Conservation (phyloP, 2,797 vertebrate genomes). For the Salmo trutta region DNA sequence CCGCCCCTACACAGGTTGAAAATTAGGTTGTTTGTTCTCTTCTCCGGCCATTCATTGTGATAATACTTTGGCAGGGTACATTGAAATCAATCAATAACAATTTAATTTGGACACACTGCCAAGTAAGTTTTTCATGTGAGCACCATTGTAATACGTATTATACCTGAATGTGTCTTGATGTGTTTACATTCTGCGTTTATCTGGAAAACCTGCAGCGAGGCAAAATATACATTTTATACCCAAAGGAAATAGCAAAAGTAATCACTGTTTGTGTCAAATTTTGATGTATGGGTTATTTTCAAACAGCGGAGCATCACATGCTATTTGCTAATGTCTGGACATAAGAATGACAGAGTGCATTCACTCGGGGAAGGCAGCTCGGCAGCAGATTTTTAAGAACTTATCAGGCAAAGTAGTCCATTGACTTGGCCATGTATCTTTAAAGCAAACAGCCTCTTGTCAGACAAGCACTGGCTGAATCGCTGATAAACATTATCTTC, state of each 20-base stretch:
- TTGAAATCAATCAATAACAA: constrained; percentile 55
- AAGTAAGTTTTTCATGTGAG: constrained; percentile 37
- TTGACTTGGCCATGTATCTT: constrained; percentile 27
- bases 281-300: not conserved
- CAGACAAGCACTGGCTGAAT: constrained; percentile 16
- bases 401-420: constrained; percentile 22
- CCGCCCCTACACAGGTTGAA: not conserved
- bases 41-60: constrained; percentile 20
- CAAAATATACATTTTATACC: constrained; percentile 1
- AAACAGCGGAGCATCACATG: not conserved
- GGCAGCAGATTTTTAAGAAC: constrained; percentile 15
- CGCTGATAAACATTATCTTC: constrained; percentile 40
- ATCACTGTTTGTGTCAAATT: not conserved
- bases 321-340: constrained; percentile 7
- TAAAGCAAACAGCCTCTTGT: constrained; percentile 29
- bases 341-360: constrained; percentile 15
- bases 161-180: constrained; percentile 36
- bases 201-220: constrained; percentile 8
- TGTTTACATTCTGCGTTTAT: constrained; percentile 15
- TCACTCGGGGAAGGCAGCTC: constrained; percentile 9
- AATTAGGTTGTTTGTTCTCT: constrained; percentile 6
- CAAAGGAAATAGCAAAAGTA: not conserved
- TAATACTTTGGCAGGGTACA: constrained; percentile 39
- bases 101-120: constrained; percentile 61
- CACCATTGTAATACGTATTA: constrained; percentile 22